phyloP scores from a whole-genome alignment of 2,113 vertebrate genomes.

The Morone saxatilis region DNA sequence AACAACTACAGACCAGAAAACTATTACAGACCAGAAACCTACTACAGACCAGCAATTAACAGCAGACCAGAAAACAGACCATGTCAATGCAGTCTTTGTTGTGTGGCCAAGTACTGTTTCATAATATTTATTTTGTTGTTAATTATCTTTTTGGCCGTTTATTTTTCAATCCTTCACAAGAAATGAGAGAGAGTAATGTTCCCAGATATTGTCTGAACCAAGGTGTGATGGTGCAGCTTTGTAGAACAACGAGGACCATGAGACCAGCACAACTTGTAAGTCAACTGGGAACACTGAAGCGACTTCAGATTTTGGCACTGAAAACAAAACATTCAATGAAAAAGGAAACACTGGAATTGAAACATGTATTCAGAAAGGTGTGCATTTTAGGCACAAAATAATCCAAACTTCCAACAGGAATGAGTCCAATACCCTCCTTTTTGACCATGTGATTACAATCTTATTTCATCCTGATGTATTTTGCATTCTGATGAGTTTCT shows the following conservation, averaged over 20 bases:
- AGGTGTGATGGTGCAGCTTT: slow-evolving; percentile 43
- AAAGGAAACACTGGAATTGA: background rate
- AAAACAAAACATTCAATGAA: background rate
- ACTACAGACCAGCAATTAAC: background rate
- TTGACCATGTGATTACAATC: too few species aligned
- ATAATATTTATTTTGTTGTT: background rate
- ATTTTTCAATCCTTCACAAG: background rate
- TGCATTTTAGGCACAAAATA: too few species aligned
- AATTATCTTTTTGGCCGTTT: background rate
- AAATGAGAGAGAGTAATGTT: background rate
- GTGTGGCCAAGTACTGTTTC: background rate
- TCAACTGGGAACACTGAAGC: background rate
- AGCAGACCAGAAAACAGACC: background rate
- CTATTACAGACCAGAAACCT: background rate
- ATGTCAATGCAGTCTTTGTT: background rate
- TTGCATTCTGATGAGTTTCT: too few species aligned
- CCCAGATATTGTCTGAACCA: background rate
- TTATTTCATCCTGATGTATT: too few species aligned
- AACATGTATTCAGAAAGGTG: background rate
- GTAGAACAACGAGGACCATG: background rate
- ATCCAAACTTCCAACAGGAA: too few species aligned
- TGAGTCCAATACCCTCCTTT: too few species aligned
- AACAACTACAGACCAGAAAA: background rate
- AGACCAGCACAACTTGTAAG: slow-evolving; percentile 14
- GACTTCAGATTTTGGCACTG: background rate